Evolutionary conservation across 1,140 invertebrate species (phyloP).

Genomic region (Macrobrachium rosenbergii): DNA sequence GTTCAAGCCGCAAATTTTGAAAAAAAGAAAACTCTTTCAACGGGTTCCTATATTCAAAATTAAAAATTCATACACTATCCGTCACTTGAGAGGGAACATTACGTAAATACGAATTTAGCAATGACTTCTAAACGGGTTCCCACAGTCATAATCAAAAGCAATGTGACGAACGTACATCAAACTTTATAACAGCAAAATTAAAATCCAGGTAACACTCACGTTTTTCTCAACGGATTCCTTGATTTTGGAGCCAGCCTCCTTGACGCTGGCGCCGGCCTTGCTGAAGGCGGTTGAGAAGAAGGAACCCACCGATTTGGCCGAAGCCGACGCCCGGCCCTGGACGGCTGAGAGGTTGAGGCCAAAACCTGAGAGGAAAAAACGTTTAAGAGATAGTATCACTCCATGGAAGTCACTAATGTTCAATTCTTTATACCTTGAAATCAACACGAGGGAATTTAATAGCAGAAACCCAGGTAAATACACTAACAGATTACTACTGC

Average conservation of each 20-base stretch:
- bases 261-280: slow-evolving; percentile 61
- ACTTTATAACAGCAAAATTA: background rate
- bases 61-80: too few species aligned
- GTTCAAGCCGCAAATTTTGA: too few species aligned
- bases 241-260: slow-evolving; percentile 50
- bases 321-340: slow-evolving; percentile 55
- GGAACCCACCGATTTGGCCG: slow-evolving; percentile 62
- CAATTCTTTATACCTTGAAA: too few species aligned
- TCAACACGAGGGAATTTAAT: too few species aligned
- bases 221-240: slow-evolving; percentile 59
- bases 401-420: too few species aligned
- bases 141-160: background rate
- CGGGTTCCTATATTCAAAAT: too few species aligned
- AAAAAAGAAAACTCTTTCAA: too few species aligned
- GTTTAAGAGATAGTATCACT: background rate
- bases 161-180: background rate
- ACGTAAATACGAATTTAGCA: too few species aligned
- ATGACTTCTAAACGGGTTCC: too few species aligned
- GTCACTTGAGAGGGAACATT: too few species aligned
- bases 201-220: slow-evolving; percentile 27
- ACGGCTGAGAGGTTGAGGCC: slow-evolving; percentile 64
- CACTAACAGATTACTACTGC: too few species aligned
- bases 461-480: too few species aligned
- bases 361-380: slow-evolving; percentile 36
- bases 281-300: slow-evolving; percentile 65